These are phyloP conservation scores for Intellagama lesueurii DNA, from an alignment of 2,797 vertebrate genomes.

Conservation along the genomic window DNA sequence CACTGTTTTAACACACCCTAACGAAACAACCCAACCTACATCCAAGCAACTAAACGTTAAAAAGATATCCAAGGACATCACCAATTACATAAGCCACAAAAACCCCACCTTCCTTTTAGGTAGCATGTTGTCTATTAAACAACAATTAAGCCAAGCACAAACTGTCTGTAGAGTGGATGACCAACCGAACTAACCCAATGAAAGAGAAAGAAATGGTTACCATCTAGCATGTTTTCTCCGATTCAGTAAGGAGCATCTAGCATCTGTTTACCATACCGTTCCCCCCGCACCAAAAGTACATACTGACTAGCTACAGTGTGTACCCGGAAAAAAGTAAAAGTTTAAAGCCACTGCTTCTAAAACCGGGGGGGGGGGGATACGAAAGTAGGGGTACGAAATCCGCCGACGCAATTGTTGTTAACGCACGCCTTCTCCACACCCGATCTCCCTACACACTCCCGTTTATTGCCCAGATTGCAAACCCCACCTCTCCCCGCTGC, in stretches of 20 bases:
- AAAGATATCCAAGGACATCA: background rate
- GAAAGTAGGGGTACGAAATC: background rate
- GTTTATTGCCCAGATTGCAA: too few relatives aligned
- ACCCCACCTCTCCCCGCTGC: background rate
- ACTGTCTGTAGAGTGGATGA: background rate
- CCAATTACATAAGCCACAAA: background rate
- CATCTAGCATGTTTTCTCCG: background rate
- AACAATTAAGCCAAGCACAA: background rate
- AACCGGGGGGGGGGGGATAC: background rate
- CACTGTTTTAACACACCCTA: background rate
- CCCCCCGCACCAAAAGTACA: background rate
- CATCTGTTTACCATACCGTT: background rate
- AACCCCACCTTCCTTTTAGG: background rate
- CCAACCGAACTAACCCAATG: background rate
- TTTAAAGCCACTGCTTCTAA: background rate
- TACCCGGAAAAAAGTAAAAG: background rate
- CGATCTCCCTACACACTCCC: background rate
- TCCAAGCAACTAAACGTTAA: background rate
- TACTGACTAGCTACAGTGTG: background rate
- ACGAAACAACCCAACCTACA: background rate
- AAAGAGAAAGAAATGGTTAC: background rate
- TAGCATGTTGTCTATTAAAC: background rate
- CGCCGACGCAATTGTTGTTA: background rate
- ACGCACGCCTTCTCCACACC: slow-evolving; percentile 10
- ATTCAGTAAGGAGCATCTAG: too few relatives aligned